phyloP scores from a whole-genome alignment of 2,888 invertebrate species.

The Galeopsomyia nigrocyanea region DNA sequence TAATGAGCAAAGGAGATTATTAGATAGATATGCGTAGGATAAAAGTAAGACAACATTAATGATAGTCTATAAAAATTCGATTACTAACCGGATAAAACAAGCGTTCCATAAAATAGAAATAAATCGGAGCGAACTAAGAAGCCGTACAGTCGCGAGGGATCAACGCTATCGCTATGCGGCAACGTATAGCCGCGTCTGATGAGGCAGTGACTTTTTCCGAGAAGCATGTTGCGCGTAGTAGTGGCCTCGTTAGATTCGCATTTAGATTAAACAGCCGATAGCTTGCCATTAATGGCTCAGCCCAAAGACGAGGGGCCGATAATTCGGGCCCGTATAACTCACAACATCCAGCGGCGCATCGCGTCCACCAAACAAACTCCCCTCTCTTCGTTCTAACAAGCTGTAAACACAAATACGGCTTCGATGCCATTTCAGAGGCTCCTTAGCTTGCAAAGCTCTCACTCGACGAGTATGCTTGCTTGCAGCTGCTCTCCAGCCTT shows the following conservation, averaged over 20 bases:
- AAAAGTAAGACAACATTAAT: too few relatives aligned
- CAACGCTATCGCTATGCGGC: background rate
- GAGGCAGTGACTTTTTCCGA: slow-evolving; percentile 25
- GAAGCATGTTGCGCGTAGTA: slow-evolving; percentile 20
- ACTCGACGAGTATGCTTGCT: background rate
- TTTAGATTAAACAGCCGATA: slow-evolving; percentile 57
- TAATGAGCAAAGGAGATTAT: too few relatives aligned
- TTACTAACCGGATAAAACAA: too few relatives aligned
- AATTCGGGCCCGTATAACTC: slow-evolving; percentile 39
- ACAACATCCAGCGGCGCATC: background rate
- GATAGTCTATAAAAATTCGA: too few relatives aligned
- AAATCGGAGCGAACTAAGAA: too few relatives aligned
- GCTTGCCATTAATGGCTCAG: slow-evolving; percentile 55
- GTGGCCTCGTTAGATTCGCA: slow-evolving; percentile 62
- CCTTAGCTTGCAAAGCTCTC: background rate
- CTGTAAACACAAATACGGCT: slow-evolving; percentile 30
- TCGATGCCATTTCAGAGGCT: slow-evolving; percentile 6
- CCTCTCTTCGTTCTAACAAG: slow-evolving; percentile 17
- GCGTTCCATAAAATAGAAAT: too few relatives aligned
- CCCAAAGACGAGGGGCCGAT: slow-evolving; percentile 52
- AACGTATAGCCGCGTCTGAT: background rate
- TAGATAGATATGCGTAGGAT: too few relatives aligned
- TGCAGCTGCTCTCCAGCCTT: background rate
- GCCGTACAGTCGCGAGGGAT: background rate
- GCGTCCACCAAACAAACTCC: slow-evolving; percentile 19